A percentile compares a stretch with the other conserved stretches of the same genome.
Evolutionary conservation across 2,888 invertebrate species (phyloP).

Genomic region (Drosophila colorata): DNA sequence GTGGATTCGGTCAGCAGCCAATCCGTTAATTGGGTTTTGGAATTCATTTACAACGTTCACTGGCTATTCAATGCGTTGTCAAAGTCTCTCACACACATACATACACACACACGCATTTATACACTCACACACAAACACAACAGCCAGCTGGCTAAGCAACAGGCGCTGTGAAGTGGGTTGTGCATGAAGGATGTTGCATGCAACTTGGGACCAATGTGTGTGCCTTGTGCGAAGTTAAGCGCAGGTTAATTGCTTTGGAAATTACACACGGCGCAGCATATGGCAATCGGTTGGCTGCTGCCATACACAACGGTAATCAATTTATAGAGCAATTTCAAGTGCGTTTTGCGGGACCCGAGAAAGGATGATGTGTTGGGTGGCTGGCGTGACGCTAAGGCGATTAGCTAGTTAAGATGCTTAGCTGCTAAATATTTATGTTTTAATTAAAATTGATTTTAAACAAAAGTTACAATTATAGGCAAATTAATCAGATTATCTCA

Average conservation of each 20-base stretch:
- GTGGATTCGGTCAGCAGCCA: conserved; percentile 27
- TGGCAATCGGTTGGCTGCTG: conserved; percentile 35
- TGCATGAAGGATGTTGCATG: conserved; percentile 59
- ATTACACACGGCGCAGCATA: conserved; percentile 63
- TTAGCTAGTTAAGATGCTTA: conserved; percentile 11
- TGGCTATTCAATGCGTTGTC: conserved; percentile 36
- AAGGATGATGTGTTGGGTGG: conserved; percentile 2
- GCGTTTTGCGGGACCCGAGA: conserved; percentile 16
- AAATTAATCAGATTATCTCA: neutral
- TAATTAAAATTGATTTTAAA: conserved; percentile 8
- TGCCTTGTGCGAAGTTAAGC: conserved; percentile 33
- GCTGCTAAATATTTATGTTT: conserved; percentile 7
- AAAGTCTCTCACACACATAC: conserved; percentile 19
- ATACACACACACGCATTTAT: conserved; percentile 11
- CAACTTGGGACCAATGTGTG: conserved; percentile 39
- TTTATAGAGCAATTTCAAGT: conserved; percentile 69
- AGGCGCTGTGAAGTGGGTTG: conserved; percentile 29
- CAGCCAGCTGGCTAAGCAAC: conserved; percentile 46
- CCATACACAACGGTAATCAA: conserved; percentile 61
- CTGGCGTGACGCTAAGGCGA: conserved; percentile 15
- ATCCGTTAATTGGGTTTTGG: conserved; percentile 66
- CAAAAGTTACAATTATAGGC: neutral
- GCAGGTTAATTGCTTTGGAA: conserved; percentile 76
- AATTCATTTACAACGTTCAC: conserved; percentile 56
- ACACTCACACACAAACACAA: conserved; percentile 8